phyloP scores from a whole-genome alignment of 2,113 vertebrate genomes.

The Tetrax tetrax region DNA sequence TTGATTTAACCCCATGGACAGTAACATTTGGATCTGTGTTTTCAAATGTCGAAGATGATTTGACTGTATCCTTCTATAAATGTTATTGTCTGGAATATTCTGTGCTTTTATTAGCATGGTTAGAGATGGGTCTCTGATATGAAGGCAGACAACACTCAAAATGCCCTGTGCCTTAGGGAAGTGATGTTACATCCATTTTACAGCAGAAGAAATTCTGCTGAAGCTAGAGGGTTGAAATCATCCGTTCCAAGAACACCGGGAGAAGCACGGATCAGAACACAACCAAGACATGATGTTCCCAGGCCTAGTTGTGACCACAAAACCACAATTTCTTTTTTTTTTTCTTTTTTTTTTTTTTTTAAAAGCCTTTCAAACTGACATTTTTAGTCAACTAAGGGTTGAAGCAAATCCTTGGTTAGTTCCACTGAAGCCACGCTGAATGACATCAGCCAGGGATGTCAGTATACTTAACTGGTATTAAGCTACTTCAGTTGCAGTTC shows the following conservation, averaged over 20 bases:
- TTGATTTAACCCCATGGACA: background rate
- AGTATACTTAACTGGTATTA: background rate
- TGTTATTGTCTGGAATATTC: background rate
- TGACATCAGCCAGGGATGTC: background rate
- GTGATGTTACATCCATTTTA: background rate
- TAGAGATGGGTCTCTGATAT: background rate
- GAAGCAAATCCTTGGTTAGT: background rate
- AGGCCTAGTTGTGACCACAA: conserved; percentile 5
- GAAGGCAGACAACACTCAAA: background rate
- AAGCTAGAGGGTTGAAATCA: background rate
- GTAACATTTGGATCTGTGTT: background rate
- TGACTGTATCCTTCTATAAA: background rate
- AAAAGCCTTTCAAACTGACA: background rate
- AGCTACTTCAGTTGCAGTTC: background rate
- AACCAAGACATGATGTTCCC: background rate
- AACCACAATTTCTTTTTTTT: background rate
- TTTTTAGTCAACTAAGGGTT: background rate
- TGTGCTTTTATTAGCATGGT: background rate
- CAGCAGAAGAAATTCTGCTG: background rate
- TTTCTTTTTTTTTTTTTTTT: background rate
- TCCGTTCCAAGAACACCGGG: background rate
- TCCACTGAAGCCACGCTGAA: background rate
- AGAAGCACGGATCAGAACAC: background rate
- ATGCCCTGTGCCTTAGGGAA: background rate
- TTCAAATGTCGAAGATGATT: background rate